These are phyloP conservation scores for Thecophora atra DNA, from an alignment of 2,888 invertebrate genomes.

Conservation along the genomic window DNA sequence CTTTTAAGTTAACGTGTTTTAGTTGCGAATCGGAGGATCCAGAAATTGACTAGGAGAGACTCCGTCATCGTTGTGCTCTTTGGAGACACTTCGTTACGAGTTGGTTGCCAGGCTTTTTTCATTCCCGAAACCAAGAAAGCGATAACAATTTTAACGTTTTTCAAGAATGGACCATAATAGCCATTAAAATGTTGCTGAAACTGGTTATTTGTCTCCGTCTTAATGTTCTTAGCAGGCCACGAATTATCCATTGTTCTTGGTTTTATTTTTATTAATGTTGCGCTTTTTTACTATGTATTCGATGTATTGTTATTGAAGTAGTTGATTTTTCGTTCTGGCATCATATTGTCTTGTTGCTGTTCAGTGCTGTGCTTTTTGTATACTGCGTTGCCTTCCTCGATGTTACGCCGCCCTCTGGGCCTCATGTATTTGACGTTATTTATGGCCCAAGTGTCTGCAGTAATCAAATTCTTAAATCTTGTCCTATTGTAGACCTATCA, in stretches of 20 bases:
- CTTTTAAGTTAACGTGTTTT: too few species aligned
- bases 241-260: background rate
- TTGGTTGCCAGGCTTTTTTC: background rate
- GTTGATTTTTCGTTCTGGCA: too few species aligned
- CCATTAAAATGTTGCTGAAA: too few species aligned
- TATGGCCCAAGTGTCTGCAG: conserved; percentile 65
- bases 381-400: conserved; percentile 14
- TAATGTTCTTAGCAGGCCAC: background rate
- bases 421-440: conserved; percentile 63
- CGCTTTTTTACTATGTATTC: too few species aligned
- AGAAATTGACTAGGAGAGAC: too few species aligned
- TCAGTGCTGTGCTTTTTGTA: background rate
- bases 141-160: background rate
- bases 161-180: background rate
- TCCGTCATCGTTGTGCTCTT: too few species aligned
- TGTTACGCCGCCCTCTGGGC: conserved; percentile 52
- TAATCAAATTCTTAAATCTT: conserved; percentile 64
- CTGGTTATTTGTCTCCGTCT: background rate
- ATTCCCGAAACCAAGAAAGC: background rate
- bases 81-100: conserved; percentile 13
- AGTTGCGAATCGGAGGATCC: too few species aligned
- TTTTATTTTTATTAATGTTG: too few species aligned
- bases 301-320: too few species aligned
- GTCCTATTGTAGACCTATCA: conserved; percentile 25
- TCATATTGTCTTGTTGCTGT: conserved; percentile 21